These are phyloP conservation scores for Stichopus horrens DNA, from an alignment of 53 echinoderm and acorn worm species.

Conservation along the genomic window DNA sequence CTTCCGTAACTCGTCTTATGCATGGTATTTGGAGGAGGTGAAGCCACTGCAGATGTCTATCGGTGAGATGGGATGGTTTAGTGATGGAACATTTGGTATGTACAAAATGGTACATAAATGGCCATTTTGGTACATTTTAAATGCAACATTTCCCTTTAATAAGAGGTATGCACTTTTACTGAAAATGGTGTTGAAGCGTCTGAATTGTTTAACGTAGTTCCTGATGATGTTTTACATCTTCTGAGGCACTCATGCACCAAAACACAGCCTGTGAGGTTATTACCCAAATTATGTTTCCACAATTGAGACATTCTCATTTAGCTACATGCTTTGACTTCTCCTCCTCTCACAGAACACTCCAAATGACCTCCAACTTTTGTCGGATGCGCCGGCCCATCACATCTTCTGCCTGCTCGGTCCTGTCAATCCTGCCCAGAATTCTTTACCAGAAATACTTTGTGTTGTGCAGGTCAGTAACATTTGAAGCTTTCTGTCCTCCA, in stretches of 20 bases:
- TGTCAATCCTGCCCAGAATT: constrained; percentile 88
- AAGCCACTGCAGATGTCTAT: too few relatives aligned
- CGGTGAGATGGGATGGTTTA: too few relatives aligned
- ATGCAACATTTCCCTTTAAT: too few relatives aligned
- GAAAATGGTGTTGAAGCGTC: neutral
- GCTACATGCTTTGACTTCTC: neutral
- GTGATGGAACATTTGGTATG: too few relatives aligned
- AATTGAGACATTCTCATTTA: neutral
- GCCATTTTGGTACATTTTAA: too few relatives aligned
- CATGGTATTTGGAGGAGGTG: too few relatives aligned
- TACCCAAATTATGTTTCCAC: too few relatives aligned
- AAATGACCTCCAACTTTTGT: constrained; percentile 93
- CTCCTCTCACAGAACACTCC: constrained; percentile 80
- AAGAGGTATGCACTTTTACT: too few relatives aligned
- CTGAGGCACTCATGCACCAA: neutral
- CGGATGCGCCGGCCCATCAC: constrained; percentile 96
- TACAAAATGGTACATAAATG: too few relatives aligned
- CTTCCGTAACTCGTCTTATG: too few relatives aligned
- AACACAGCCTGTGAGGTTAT: too few relatives aligned
- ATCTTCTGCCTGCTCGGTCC: constrained; percentile 91
- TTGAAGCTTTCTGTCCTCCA: too few relatives aligned
- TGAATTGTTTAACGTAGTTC: neutral
- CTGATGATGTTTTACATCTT: neutral
- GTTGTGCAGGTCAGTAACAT: constrained; percentile 76
- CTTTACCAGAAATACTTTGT: constrained; percentile 91